Evolutionary conservation across 1,140 invertebrate species (phyloP), one percentile per base, ranked within the genome.

Genomic region (Grapholita molesta): DNA sequence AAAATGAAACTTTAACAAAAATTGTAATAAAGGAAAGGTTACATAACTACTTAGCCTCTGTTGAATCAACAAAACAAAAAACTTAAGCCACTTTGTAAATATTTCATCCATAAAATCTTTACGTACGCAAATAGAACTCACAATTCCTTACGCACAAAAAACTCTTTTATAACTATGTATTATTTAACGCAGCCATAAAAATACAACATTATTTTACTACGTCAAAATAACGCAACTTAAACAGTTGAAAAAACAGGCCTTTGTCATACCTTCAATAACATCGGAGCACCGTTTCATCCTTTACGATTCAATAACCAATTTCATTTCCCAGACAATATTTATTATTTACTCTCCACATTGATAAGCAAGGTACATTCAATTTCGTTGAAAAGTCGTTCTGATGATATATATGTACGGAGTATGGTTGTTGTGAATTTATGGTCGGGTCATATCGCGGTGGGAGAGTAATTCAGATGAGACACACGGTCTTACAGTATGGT

Each of bases 331-430:
- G 55, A 30, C 55, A 61, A 61, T 61, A 61, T 61, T 61, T 61
- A 61, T 61, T 61, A 61, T 61, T 61, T 61, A 61, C 55, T 28
- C 11, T 25, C n/a, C 24, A 42, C 64, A 38, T 66, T 61, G 55
- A 61, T 61, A 61, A 61, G 53, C 21, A 12, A 57, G 55, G 25
- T 53, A 53, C 33, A 68, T 68, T 53, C 67, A 68, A 68, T 68
- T 55, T 57, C 28, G 66, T 28, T 68, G 48, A 52, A 57, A 32
- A 55, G 52, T 57, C 67, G 30, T 68, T 68, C 48, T 32, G 42
- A 57, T 55, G 67, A 68, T 35, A 68, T 68, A 68, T 68, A 28
- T 28, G 24, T 61, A 38, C 24, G 25, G 12, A 12, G 55, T 61
- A 61, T 61, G 55, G 55, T 61, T 61, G 32, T 61, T 30, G 55